Conservation (phyloP, 2,113 vertebrate species). For the Oryzias curvinotus region DNA sequence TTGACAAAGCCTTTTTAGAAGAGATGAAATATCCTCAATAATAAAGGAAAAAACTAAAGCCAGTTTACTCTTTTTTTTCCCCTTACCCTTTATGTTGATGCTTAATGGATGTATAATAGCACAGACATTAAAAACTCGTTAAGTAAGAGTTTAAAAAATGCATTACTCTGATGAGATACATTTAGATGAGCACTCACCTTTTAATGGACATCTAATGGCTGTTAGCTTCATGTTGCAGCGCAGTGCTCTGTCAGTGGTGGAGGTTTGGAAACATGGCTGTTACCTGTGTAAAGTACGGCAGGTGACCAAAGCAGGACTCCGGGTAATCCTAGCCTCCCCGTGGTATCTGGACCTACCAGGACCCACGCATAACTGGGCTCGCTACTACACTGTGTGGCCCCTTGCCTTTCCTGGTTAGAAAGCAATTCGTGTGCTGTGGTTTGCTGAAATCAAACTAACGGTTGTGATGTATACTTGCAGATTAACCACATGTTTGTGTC, state of each 20-base stretch:
- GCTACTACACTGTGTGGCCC: slow-evolving; percentile 85
- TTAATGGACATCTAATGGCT: slow-evolving; percentile 16
- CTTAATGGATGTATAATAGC: too few species aligned
- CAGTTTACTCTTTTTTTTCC: too few species aligned
- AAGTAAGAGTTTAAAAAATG: too few species aligned
- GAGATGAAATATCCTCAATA: too few species aligned
- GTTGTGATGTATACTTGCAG: slow-evolving; percentile 16
- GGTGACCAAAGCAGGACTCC: slow-evolving; percentile 81
- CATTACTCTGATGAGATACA: too few species aligned
- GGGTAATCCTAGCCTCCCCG: slow-evolving; percentile 85
- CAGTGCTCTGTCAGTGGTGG: slow-evolving; percentile 83
- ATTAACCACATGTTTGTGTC: too few species aligned
- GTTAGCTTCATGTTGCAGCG: slow-evolving; percentile 71
- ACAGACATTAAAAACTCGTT: too few species aligned
- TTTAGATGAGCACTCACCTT: too few species aligned
- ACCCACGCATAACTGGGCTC: slow-evolving; percentile 87
- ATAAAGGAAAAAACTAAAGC: too few species aligned
- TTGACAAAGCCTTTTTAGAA: too few species aligned
- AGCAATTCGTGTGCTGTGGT: slow-evolving; percentile 51
- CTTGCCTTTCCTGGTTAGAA: slow-evolving; percentile 86
- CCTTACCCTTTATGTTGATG: too few species aligned
- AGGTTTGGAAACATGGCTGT: slow-evolving; percentile 82
- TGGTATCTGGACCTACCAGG: slow-evolving; percentile 91
- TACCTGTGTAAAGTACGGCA: slow-evolving; percentile 81
- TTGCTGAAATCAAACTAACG: slow-evolving; percentile 12